Percentiles rank a stretch among this genome's conserved stretches.
Evolutionary conservation across 2,888 invertebrate species (phyloP).

Genomic region (Dendrolimus houi): DNA sequence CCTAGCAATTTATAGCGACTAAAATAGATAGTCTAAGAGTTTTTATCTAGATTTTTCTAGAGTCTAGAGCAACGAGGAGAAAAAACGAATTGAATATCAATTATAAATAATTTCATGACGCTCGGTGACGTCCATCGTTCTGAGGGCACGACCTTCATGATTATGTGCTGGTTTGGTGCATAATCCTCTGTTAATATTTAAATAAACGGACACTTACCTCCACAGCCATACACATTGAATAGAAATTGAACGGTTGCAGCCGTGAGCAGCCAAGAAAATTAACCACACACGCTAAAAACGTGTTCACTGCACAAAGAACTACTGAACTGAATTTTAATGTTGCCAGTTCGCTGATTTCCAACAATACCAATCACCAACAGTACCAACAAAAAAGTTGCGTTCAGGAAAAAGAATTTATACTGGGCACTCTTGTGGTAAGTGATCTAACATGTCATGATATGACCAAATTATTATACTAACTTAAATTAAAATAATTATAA

Average conservation of each 20-base stretch:
- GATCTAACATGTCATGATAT: too few relatives aligned
- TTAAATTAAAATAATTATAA: too few relatives aligned
- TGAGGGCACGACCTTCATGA: slow-evolving; percentile 52
- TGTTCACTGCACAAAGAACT: slow-evolving; percentile 65
- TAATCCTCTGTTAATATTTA: background rate
- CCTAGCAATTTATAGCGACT: too few relatives aligned
- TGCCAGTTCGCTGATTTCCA: slow-evolving; percentile 20
- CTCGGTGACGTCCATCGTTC: slow-evolving; percentile 47
- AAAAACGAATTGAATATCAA: slow-evolving; percentile 29
- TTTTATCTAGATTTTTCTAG: slow-evolving; percentile 5
- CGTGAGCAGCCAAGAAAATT: slow-evolving; percentile 70
- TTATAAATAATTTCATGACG: slow-evolving; percentile 43
- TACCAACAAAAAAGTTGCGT: too few relatives aligned
- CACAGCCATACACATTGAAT: slow-evolving; percentile 92
- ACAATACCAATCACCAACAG: background rate
- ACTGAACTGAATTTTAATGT: slow-evolving; percentile 39
- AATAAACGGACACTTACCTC: slow-evolving; percentile 77
- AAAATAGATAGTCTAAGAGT: slow-evolving; percentile 1
- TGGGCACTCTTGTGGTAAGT: too few relatives aligned
- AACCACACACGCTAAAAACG: slow-evolving; percentile 69
- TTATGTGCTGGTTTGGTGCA: background rate
- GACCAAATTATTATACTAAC: too few relatives aligned
- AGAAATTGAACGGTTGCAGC: slow-evolving; percentile 77
- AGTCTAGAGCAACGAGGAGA: slow-evolving; percentile 17
- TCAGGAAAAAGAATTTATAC: too few relatives aligned